Evolutionary conservation across 1,140 invertebrate genomes (phyloP).

Genomic region (Aphaenogaster floridana): DNA sequence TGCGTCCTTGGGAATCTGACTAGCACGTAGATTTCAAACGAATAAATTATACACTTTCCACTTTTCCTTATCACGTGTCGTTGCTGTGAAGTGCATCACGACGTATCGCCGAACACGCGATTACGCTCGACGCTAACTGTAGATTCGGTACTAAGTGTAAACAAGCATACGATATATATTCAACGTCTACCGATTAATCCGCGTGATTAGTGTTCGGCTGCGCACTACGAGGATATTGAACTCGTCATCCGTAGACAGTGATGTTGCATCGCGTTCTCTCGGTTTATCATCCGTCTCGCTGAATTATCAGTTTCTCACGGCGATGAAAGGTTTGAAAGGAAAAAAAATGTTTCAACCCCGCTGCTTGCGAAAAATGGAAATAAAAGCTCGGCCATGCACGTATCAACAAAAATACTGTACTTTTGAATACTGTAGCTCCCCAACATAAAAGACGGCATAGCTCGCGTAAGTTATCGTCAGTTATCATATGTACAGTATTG

Average conservation of each 20-base stretch:
- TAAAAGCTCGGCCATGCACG: background rate
- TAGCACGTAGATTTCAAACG: slow-evolving; percentile 79
- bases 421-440: slow-evolving; percentile 19
- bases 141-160: slow-evolving; percentile 43
- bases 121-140: slow-evolving; percentile 35
- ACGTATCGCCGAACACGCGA: slow-evolving; percentile 14
- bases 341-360: background rate
- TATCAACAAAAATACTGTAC: slow-evolving; percentile 30
- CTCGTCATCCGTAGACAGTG: slow-evolving; percentile 56
- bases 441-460: slow-evolving; percentile 4
- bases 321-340: background rate
- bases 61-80: slow-evolving; percentile 37
- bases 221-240: slow-evolving; percentile 24
- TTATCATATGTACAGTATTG: background rate
- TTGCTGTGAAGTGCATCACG: slow-evolving; percentile 42
- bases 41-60: slow-evolving; percentile 69
- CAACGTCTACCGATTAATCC: slow-evolving; percentile 33
- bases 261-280: slow-evolving; percentile 55
- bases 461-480: background rate
- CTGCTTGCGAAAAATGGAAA: background rate
- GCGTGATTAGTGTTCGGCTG: slow-evolving; percentile 40
- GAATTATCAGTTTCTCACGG: background rate
- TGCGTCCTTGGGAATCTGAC: slow-evolving; percentile 82
- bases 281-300: background rate
- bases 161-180: slow-evolving; percentile 37